Conservation (phyloP, 2,113 vertebrate genomes). For the Romanogobio albipinnatus region DNA sequence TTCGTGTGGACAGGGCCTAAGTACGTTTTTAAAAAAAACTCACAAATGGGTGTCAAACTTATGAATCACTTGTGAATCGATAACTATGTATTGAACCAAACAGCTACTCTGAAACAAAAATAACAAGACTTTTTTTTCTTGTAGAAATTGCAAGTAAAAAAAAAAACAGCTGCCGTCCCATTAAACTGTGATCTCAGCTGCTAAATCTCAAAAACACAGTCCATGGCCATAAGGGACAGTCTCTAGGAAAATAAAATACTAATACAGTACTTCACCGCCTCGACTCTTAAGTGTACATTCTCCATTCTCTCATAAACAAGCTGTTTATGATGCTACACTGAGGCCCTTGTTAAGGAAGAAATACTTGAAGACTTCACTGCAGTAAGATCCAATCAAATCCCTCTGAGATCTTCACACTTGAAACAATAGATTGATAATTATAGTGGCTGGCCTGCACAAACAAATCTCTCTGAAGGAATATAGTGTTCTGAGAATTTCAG, state of each 20-base stretch:
- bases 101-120: conserved; percentile 72
- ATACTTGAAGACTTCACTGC: neutral
- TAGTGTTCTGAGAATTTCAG: neutral
- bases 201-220: conserved; percentile 4
- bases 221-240: conserved; percentile 1
- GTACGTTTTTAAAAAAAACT: neutral
- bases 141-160: conserved; percentile 63
- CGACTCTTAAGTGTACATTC: neutral
- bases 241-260: conserved; percentile 12
- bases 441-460: neutral
- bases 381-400: neutral
- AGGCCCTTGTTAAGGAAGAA: conserved; percentile 11
- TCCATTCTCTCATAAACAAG: conserved; percentile 24
- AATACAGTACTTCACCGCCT: neutral
- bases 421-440: neutral
- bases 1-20: no score
- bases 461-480: neutral
- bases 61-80: neutral
- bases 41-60: neutral
- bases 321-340: neutral
- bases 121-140: conserved; percentile 60
- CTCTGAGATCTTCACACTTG: neutral
- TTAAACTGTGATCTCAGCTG: conserved; percentile 54
- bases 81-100: neutral
- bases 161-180: conserved; percentile 61